A percentile compares a stretch with the other conserved stretches of the same genome.
These are phyloP conservation scores for Heterotilapia buettikoferi DNA, from an alignment of 2,113 vertebrate genomes.

Conservation along the genomic window DNA sequence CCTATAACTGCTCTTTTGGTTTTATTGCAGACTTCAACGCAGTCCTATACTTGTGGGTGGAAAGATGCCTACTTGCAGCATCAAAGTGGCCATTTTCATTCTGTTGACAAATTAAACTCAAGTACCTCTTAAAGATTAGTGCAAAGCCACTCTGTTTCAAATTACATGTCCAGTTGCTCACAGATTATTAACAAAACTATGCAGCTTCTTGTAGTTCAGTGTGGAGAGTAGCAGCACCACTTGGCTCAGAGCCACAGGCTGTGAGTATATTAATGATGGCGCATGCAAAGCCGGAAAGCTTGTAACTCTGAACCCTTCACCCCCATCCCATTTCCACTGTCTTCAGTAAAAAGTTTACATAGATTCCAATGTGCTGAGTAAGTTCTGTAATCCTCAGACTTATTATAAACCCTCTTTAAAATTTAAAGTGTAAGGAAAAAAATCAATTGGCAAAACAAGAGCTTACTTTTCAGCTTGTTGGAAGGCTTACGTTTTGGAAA, in stretches of 20 bases:
- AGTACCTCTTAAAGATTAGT: conserved; percentile 44
- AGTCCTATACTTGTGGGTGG: neutral
- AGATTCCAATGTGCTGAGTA: conserved; percentile 21
- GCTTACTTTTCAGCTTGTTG: neutral
- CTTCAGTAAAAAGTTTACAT: conserved; percentile 16
- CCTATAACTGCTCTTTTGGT: neutral
- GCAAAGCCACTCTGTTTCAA: conserved; percentile 30
- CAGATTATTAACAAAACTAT: conserved; percentile 33
- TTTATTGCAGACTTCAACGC: neutral
- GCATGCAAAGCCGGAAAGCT: neutral
- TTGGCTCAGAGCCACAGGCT: conserved; percentile 10
- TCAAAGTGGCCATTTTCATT: neutral
- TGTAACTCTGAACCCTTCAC: neutral
- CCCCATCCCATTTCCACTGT: neutral
- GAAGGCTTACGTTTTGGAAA: neutral
- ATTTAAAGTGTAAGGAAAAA: neutral
- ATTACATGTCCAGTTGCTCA: conserved; percentile 13
- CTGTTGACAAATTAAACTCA: conserved; percentile 28
- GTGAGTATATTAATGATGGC: conserved; percentile 26
- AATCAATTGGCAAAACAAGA: conserved; percentile 26
- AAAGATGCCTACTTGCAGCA: neutral
- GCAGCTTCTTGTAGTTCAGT: neutral
- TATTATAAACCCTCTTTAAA: conserved; percentile 23
- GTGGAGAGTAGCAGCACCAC: neutral
- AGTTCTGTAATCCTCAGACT: conserved; percentile 19